A percentile compares a stretch with the other conserved stretches of the same genome.
These are phyloP conservation scores for Forbesichthys papilliferus DNA, from an alignment of 2,113 vertebrate genomes.

Conservation along the genomic window DNA sequence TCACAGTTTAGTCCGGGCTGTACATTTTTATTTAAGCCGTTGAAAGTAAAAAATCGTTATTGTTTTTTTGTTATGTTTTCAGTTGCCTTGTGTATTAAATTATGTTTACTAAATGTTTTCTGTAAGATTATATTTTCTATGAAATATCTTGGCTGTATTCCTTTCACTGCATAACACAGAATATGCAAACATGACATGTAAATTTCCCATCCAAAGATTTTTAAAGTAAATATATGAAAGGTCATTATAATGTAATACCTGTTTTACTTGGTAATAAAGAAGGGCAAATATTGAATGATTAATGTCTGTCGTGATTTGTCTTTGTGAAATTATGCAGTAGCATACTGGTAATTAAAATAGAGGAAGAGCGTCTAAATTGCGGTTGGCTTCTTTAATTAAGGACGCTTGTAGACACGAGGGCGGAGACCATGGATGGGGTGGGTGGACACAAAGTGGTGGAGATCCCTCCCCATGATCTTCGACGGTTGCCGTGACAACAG, in stretches of 20 bases:
- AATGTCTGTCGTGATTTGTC: conserved; percentile 22
- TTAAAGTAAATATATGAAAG: conserved; percentile 79
- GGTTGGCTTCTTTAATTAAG: background rate
- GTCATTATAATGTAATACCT: conserved; percentile 78
- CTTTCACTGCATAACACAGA: conserved; percentile 78
- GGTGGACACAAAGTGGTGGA: background rate
- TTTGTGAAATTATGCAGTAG: background rate
- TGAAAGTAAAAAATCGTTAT: conserved; percentile 44
- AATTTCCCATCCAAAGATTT: conserved; percentile 82
- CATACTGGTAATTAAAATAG: background rate
- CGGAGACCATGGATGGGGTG: too few relatives aligned
- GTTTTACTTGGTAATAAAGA: conserved; percentile 87
- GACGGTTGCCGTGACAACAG: conserved; percentile 53
- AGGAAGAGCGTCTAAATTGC: background rate
- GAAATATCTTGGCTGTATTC: conserved; percentile 49
- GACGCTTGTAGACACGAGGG: background rate
- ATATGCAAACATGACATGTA: conserved; percentile 90
- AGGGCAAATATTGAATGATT: conserved; percentile 41
- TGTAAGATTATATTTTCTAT: conserved; percentile 74
- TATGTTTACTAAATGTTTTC: conserved; percentile 67
- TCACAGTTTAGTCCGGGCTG: conserved; percentile 35
- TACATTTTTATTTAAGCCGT: conserved; percentile 65
- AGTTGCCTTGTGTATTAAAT: conserved; percentile 81
- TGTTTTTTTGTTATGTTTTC: conserved; percentile 67
- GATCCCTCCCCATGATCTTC: background rate